A percentile compares a stretch with the other conserved stretches of the same genome.
phyloP scores from a whole-genome alignment of 2,888 invertebrate genomes.

The Drosophila pseudotakahashii region DNA sequence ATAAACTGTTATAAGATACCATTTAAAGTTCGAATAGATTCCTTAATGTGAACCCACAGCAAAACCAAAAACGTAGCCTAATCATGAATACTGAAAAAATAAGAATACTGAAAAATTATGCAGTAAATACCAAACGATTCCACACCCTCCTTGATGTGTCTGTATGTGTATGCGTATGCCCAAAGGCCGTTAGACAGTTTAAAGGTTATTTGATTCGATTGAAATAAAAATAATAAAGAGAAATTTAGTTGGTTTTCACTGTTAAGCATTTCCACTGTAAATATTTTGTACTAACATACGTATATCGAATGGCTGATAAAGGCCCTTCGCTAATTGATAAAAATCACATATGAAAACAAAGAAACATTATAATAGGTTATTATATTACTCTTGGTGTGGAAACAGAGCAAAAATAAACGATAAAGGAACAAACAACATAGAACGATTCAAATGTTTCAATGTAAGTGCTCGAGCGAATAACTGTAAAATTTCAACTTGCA shows the following conservation, averaged over 20 bases:
- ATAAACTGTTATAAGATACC: slow-evolving; percentile 55
- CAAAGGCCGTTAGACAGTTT: slow-evolving; percentile 37
- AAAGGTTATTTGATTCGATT: slow-evolving; percentile 9
- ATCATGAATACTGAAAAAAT: slow-evolving; percentile 37
- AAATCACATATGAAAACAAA: slow-evolving; percentile 36
- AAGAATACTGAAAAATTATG: slow-evolving; percentile 30
- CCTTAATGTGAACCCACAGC: slow-evolving; percentile 57
- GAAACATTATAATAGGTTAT: slow-evolving; percentile 39
- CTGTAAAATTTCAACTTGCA: slow-evolving; percentile 68
- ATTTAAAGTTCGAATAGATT: slow-evolving; percentile 66
- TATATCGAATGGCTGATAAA: slow-evolving; percentile 51
- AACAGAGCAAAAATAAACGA: slow-evolving; percentile 36
- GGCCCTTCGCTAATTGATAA: slow-evolving; percentile 65
- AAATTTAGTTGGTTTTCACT: slow-evolving; percentile 55
- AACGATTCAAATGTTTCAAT: slow-evolving; percentile 57
- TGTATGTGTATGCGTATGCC: slow-evolving; percentile 52
- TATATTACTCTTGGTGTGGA: slow-evolving; percentile 40
- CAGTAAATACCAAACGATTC: slow-evolving; percentile 22
- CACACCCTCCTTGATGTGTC: slow-evolving; percentile 57
- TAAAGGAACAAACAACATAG: slow-evolving; percentile 29
- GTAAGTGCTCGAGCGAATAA: slow-evolving; percentile 67
- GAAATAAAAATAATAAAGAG: slow-evolving; percentile 5
- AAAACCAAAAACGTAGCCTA: slow-evolving; percentile 43
- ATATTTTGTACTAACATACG: slow-evolving; percentile 67
- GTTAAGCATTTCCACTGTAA: slow-evolving; percentile 76